Evolutionary conservation across 2,797 vertebrate genomes (phyloP), one percentile per base, ranked within the genome.

Genomic region (Pseudochirops corinnae): DNA sequence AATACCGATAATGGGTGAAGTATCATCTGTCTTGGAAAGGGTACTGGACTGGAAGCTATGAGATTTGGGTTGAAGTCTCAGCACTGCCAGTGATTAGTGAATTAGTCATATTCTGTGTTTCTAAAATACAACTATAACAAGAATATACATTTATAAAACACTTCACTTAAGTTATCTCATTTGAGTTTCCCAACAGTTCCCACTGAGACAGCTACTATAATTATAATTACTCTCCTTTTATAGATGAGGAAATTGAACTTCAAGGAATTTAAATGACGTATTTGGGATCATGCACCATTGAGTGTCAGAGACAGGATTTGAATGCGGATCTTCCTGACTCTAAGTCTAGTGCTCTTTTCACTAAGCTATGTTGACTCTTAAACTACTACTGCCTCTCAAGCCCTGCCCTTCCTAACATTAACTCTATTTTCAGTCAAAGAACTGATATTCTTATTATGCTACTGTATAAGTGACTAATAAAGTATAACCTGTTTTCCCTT

Each of bases 251-350:
- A 33, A 46, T 39, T 31, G 29, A 95, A n/a, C 53, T 29, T 91
- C 53, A 52, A 29, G 29, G 13, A 46, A 1, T 46, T 82, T 24
- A 24, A 9, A 53, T 13, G n/a, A 58, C 0, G 0, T 46, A 14
- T 4, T 46, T 50, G 5, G 4, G 13, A 7, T 82, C 90, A 28
- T 29, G n/a, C 0, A n/a, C 46, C 12, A 6, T 14, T 0, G n/a
- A 0, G 0, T n/a, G n/a, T 50, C 0, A 18, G 26, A 11, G 18
- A 5, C 0, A 0, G 9, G 92, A 7, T n/a, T 57, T 53, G 56
- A 91, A 26, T 24, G 11, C 46, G 0, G 0, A 7, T 56, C 33
- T 87, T 21, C 16, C 11, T 62, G n/a, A 28, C 6, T 62, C 87
- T 91, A 55, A 26, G 18, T 26, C 28, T 6, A 1, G 21, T 31